Base-by-base conservation (phyloP, 2,888 invertebrate genomes). In the Rotaria macrura region DNA sequence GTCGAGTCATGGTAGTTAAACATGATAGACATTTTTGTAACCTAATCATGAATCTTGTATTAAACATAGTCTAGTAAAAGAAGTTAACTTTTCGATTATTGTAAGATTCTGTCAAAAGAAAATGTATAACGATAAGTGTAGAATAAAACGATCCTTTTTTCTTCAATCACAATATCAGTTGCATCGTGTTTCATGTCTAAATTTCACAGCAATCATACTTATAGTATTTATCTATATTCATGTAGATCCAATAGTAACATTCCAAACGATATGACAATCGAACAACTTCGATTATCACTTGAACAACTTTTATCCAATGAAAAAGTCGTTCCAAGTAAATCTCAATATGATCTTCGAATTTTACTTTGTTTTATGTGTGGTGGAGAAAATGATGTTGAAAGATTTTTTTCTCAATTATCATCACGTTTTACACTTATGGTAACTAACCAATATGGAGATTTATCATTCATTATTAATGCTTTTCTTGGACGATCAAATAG, bases 341-440 rank as follows among this genome's bases (percentile, higher is more conserved):
- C 20, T 17, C 34, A 5, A 65, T 34, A 14, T 17, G 65, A 65
- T 34, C 65, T 79, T 43, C 25, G 79, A 79, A 79, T 79, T 43
- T 43, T 79, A n/a, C 14, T 79, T 40, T 79, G 79, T 79, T 79
- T 79, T 43, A 79, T 79, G 79, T 79, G 79, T 43, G 79, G 79
- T 43, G 40, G 65, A 29, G 34, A 38, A 14, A 65, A 7, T 12
- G 34, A 79, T 79, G 12, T 43, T 3, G 79, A 79, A 79, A 79
- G 9, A 10, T 43, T 79, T 79, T 79, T 43, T 43, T 43, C 43
- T 43, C 79, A 79, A 79, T 43, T 79, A 43, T 23, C 43, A 79
- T 10, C 40, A 43, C 79, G 79, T 1, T 79, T 79, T 43, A n/a
- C 40, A n/a, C 23, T 79, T 25, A n/a, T 65, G 29, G 34, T 29